Evolutionary conservation across 2,888 invertebrate genomes (phyloP).

Genomic region (Stramonita haemastoma): DNA sequence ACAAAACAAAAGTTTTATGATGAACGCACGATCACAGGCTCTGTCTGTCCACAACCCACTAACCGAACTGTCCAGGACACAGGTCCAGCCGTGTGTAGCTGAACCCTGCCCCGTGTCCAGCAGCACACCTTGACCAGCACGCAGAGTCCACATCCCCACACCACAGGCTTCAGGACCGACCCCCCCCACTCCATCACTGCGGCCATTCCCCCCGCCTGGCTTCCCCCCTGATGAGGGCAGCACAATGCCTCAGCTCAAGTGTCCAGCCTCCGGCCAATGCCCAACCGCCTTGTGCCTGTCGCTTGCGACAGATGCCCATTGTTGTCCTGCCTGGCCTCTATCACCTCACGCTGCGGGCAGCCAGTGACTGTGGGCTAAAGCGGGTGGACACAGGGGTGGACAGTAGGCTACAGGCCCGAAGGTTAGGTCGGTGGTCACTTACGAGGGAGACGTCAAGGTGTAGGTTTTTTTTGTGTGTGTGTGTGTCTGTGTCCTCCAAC

Average conservation of each 20-base stretch:
- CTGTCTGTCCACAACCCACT: no score
- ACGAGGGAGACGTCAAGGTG: background rate
- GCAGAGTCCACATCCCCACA: background rate
- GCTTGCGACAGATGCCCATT: background rate
- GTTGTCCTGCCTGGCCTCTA: background rate
- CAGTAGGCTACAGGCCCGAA: background rate
- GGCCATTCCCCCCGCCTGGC: background rate
- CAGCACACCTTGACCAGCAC: background rate
- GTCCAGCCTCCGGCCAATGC: constrained; percentile 1
- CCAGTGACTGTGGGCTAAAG: background rate
- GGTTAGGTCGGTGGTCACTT: background rate
- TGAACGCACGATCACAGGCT: no score
- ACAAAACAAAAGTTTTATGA: no score
- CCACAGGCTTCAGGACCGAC: background rate
- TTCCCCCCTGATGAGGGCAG: background rate
- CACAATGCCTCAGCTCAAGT: constrained; percentile 13
- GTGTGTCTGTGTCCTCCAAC: background rate
- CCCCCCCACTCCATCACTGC: background rate
- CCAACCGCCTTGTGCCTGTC: background rate
- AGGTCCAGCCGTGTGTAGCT: background rate
- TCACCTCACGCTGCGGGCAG: background rate
- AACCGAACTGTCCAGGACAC: no score
- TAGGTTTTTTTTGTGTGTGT: background rate
- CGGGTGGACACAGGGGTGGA: background rate
- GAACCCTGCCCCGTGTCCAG: background rate